Evolutionary conservation across 2,797 vertebrate species (phyloP).

Genomic region (Takifugu rubripes): DNA sequence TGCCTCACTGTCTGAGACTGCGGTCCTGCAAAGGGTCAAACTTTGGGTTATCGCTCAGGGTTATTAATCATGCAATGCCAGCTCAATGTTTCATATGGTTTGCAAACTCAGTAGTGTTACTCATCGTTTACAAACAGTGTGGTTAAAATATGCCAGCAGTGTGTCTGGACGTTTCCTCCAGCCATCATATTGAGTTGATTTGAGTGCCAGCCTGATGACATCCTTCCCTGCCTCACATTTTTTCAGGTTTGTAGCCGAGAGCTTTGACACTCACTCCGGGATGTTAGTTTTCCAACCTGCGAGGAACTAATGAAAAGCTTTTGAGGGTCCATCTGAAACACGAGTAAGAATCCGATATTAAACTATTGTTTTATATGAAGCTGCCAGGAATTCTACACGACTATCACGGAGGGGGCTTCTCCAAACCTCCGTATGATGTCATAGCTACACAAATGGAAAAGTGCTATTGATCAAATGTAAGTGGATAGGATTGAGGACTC

Average conservation of each 20-base stretch:
- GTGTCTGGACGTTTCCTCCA: slow-evolving; percentile 37
- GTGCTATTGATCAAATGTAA: slow-evolving; percentile 63
- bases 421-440: slow-evolving; percentile 51
- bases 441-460: slow-evolving; percentile 54
- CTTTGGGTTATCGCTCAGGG: slow-evolving; percentile 22
- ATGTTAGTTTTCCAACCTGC: slow-evolving; percentile 16
- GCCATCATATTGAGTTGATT: slow-evolving; percentile 68
- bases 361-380: slow-evolving; percentile 33
- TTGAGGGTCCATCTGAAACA: slow-evolving; percentile 26
- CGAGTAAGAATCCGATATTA: slow-evolving; percentile 46
- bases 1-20: slow-evolving; percentile 64
- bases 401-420: slow-evolving; percentile 24
- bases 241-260: slow-evolving; percentile 25
- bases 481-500: slow-evolving; percentile 55
- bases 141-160: slow-evolving; percentile 3
- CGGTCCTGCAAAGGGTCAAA: slow-evolving; percentile 49
- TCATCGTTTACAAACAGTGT: too few species aligned
- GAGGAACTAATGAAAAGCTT: slow-evolving; percentile 46
- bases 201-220: slow-evolving; percentile 54
- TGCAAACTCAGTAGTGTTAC: too few species aligned
- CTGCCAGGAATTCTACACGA: slow-evolving; percentile 45
- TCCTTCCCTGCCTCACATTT: slow-evolving; percentile 28
- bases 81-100: too few species aligned
- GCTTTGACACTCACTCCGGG: slow-evolving; percentile 31
- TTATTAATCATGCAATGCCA: neutral